Evolutionary conservation across 2,113 vertebrate genomes (phyloP), one percentile per base, ranked within the genome.

Genomic region (Perccottus glenii): DNA sequence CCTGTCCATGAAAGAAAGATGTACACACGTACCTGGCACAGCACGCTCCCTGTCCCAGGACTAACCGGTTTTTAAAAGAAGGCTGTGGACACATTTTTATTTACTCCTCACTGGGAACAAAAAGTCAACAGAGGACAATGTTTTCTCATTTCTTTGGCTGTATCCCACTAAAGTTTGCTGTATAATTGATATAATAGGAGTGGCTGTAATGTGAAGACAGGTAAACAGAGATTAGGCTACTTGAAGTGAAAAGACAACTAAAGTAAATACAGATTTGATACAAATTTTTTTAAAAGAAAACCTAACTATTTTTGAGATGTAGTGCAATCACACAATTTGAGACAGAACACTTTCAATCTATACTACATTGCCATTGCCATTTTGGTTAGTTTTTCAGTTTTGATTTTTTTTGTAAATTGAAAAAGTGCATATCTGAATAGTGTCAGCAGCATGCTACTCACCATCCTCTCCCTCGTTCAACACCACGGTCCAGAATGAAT

Each of bases 381-480:
- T 27, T 27, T 27, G 1, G 19, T 27, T 27, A 27, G 19, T 27
- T 27, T 27, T 27, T 27, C 2, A 2, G 2, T 27, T 14, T 46
- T 11, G 44, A 9, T 4, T 11, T 14, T 46, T 14, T 11, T 15
- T 38, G 9, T 43, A 58, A 58, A 4, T 9, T 16, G 11, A 11
- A 40, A 15, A 57, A 12, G 4, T 4, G 9, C 7, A 14, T 15
- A 15, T 53, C 6, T 38, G 12, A 33, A 66, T n/a, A 10, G 32
- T 44, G 38, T 55, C 44, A 58, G 51, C 19, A 59, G 38, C 53
- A 35, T 11, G 68, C 53, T 33, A 85, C 89, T 88, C 72, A 91
- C 89, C 89, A 91, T 91, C 75, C 70, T 90, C 58, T 59, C 50
- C 12, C 64, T 60, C 83, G 27, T 60, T 60, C 64, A 49, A 33